Conservation (phyloP, 2,888 invertebrate species). For the Platypus cylindrus region DNA sequence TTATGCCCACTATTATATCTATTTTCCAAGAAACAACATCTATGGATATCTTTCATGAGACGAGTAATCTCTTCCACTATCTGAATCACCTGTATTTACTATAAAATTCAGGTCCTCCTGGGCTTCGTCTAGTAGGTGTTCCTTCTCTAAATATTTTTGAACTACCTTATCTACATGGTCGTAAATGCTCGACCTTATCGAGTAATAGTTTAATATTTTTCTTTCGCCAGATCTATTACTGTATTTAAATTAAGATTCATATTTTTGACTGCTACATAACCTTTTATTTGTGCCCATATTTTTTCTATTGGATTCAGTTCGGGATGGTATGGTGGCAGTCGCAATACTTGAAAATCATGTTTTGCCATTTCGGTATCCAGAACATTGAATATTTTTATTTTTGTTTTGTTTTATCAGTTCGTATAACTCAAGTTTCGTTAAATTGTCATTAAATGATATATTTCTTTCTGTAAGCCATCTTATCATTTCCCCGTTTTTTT, state of each 20-base stretch:
- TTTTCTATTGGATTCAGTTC: neutral
- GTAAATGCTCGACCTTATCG: neutral
- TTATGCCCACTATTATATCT: no score
- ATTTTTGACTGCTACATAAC: conserved; percentile 13
- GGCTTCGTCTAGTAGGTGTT: neutral
- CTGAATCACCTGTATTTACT: conserved; percentile 5
- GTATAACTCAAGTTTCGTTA: conserved; percentile 17
- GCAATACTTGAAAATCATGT: no score
- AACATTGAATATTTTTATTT: conserved; percentile 2
- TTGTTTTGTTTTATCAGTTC: neutral
- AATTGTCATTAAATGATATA: no score
- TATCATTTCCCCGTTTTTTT: conserved; percentile 14
- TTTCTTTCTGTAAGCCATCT: no score
- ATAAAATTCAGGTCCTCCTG: conserved; percentile 1
- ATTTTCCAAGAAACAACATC: no score
- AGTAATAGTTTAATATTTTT: conserved; percentile 9
- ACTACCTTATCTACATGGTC: neutral
- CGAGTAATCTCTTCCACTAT: no score
- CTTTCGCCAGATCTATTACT: conserved; percentile 9
- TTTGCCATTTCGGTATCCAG: no score
- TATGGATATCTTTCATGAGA: no score
- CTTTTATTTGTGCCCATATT: neutral
- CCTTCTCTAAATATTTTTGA: neutral
- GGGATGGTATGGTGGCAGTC: neutral
- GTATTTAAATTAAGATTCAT: conserved; percentile 15